A percentile compares a stretch with the other conserved stretches of the same genome.
Conservation (phyloP, 1,140 invertebrate species). For the Prorops nasuta region DNA sequence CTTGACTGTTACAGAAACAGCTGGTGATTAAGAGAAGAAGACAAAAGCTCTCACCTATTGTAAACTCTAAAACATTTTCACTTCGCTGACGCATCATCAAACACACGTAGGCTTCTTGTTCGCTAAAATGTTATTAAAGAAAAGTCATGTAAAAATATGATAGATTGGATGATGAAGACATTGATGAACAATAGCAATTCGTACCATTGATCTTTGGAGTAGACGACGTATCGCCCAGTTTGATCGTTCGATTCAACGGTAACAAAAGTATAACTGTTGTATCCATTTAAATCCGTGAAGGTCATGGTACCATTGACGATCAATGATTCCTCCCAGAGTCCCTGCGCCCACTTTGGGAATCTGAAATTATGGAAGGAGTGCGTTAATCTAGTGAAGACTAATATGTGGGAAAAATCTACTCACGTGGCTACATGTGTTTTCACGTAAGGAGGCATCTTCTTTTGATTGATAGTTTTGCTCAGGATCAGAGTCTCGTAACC, state of each 20-base stretch:
- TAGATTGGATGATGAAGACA: conserved; percentile 4
- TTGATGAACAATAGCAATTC: conserved; percentile 10
- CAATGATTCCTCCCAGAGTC: conserved; percentile 64
- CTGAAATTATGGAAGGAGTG: no score
- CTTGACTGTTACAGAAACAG: no score
- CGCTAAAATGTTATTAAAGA: conserved; percentile 59
- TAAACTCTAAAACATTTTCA: conserved; percentile 67
- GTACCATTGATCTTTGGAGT: conserved; percentile 51
- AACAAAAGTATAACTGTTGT: conserved; percentile 65
- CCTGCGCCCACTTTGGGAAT: conserved; percentile 68
- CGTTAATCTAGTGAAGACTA: no score
- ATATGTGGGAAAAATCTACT: no score
- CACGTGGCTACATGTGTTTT: conserved; percentile 47
- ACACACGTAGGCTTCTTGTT: conserved; percentile 66
- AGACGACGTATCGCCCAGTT: conserved; percentile 48
- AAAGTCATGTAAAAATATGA: conserved; percentile 25
- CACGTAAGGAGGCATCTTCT: conserved; percentile 49
- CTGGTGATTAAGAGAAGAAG: no score
- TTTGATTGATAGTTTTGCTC: conserved; percentile 49
- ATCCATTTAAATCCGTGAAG: conserved; percentile 65
- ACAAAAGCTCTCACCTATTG: no score
- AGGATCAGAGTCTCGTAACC: conserved; percentile 65
- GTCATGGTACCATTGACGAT: conserved; percentile 64
- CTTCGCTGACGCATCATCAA: conserved; percentile 65
- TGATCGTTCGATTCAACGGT: conserved; percentile 57